Evolutionary conservation across 1,140 invertebrate species (phyloP), one percentile per base, ranked within the genome.

Genomic region (Zaprionus capensis): DNA sequence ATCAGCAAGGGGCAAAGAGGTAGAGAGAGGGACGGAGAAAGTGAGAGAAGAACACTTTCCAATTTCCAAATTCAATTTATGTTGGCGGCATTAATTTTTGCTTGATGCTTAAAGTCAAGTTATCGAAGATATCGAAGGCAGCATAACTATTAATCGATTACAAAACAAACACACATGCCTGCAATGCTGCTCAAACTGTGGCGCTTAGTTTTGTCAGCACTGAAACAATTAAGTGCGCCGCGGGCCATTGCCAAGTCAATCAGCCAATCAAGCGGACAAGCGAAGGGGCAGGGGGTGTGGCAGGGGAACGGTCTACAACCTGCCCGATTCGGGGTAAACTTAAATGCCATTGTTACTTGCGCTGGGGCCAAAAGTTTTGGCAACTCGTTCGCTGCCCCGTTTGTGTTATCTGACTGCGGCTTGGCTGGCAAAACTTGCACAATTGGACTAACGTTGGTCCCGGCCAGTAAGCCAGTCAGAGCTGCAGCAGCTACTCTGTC

Each of bases 201-300:
- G 36, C 28, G 44, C 57, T 66, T 73, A 72, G 79, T 76, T 79
- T 68, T 57, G 56, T 41, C 55, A 74, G 68, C 62, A 64, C 63
- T 76, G 68, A 71, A 46, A 77, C 83, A 87, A 87, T 83, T 87
- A 88, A 88, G 77, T 78, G 57, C 51, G 85, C 77, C 74, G 62
- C 73, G 61, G 72, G 73, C 64, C 72, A 78, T 88, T 71, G 83
- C 73, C 80, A 84, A 87, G 84, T 87, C 84, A 83, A 83, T 87
- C 83, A 87, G 81, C 67, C 78, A 87, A 88, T 87, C 83, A 88
- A 65, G 67, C 78, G 56, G 11, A 28, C 34, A 36, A 4, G 1
- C 17, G 41, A 15, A 51, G 44, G 28, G 41, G 24, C 5, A 5
- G 15, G 26, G 4, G 14, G 14, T 2, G 2, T 31, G 28, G 28